Evolutionary conservation across 1,140 invertebrate genomes (phyloP).

Genomic region (Bombus affinis): DNA sequence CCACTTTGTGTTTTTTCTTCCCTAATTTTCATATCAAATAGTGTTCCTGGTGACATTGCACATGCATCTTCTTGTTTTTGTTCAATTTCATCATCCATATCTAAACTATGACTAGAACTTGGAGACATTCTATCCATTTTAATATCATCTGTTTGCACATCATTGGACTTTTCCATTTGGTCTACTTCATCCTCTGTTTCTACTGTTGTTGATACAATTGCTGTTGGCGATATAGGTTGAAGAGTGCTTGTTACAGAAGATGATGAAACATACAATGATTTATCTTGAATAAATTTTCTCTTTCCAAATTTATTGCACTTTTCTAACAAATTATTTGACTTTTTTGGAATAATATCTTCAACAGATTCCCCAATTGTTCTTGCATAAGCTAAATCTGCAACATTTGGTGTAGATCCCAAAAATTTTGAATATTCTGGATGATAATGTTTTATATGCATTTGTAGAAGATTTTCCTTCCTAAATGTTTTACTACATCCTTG

Average conservation of each 20-base stretch:
- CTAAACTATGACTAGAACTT: slow-evolving; percentile 64
- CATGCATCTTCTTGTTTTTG: slow-evolving; percentile 68
- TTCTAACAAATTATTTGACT: slow-evolving; percentile 72
- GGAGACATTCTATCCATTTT: slow-evolving; percentile 67
- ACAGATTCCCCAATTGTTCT: slow-evolving; percentile 86
- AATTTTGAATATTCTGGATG: slow-evolving; percentile 91
- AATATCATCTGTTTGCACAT: slow-evolving; percentile 63
- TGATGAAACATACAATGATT: slow-evolving; percentile 41
- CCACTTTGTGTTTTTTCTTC: slow-evolving; percentile 77
- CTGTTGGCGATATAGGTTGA: slow-evolving; percentile 49
- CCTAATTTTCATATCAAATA: slow-evolving; percentile 78
- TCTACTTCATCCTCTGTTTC: slow-evolving; percentile 61
- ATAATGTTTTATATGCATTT: slow-evolving; percentile 96
- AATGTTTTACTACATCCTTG: slow-evolving; percentile 94
- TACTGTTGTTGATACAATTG: slow-evolving; percentile 1
- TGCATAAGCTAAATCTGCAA: slow-evolving; percentile 91
- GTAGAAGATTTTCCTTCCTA: slow-evolving; percentile 93
- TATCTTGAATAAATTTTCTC: slow-evolving; percentile 70
- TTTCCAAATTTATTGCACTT: slow-evolving; percentile 75
- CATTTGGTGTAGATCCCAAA: slow-evolving; percentile 91
- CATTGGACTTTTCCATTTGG: slow-evolving; percentile 53
- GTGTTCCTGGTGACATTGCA: slow-evolving; percentile 77
- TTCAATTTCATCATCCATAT: slow-evolving; percentile 66
- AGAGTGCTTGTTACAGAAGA: slow-evolving; percentile 29
- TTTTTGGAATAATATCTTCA: slow-evolving; percentile 81